Evolutionary conservation across 2,888 invertebrate species (phyloP).

Genomic region (Linhomoeus sp.): DNA sequence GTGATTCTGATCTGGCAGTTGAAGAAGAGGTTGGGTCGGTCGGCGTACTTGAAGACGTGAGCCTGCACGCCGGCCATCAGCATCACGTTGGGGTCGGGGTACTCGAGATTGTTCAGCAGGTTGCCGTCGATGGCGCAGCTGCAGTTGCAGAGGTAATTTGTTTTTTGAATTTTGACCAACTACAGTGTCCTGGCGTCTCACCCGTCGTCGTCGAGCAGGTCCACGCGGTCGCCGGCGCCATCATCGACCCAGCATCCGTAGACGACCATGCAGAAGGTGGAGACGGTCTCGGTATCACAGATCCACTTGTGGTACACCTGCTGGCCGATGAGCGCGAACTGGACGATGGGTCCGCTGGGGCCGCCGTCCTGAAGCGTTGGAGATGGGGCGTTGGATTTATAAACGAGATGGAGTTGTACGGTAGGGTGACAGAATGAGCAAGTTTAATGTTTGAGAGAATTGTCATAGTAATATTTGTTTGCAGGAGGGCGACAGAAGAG

Average conservation of each 20-base stretch:
- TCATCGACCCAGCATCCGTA: neutral
- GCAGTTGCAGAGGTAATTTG: neutral
- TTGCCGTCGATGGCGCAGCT: constrained; percentile 3
- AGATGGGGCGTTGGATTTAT: too few relatives aligned
- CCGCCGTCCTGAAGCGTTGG: neutral
- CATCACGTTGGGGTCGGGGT: neutral
- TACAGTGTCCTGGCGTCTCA: neutral
- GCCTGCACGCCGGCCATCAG: neutral
- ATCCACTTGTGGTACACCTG: constrained; percentile 4
- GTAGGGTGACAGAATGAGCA: too few relatives aligned
- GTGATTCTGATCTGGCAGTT: constrained; percentile 3
- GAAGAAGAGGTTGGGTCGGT: constrained; percentile 1
- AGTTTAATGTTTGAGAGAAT: too few relatives aligned
- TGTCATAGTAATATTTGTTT: too few relatives aligned
- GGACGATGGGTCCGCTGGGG: neutral
- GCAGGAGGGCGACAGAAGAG: too few relatives aligned
- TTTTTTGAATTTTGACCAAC: too few relatives aligned
- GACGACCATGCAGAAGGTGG: constrained; percentile 1
- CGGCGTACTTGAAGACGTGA: constrained; percentile 6
- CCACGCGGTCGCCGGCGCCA: neutral
- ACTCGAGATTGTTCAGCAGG: constrained; percentile 1
- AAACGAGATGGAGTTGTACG: too few relatives aligned
- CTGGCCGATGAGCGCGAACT: constrained; percentile 1
- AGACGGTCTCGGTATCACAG: constrained; percentile 3
- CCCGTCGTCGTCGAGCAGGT: neutral